Conservation (phyloP, 2,797 vertebrate genomes). For the Gouania willdenowi region DNA sequence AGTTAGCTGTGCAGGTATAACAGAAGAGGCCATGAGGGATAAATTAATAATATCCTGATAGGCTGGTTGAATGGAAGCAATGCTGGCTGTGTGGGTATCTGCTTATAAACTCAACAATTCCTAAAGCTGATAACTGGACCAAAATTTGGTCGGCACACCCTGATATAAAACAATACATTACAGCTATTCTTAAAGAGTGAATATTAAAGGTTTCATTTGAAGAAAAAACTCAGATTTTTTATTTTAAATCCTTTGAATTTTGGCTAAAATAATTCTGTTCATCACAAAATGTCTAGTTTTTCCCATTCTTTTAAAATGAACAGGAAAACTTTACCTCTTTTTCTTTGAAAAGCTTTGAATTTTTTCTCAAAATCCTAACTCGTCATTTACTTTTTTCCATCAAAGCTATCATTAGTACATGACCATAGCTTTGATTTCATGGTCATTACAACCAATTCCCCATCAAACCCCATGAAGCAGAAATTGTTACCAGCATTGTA, state of each 20-base stretch:
- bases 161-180: background rate
- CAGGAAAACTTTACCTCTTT: constrained; percentile 23
- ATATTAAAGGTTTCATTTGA: background rate
- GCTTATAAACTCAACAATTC: background rate
- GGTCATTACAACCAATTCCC: constrained; percentile 12
- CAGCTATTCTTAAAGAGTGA: too few relatives aligned
- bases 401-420: constrained; percentile 7
- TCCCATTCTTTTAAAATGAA: constrained; percentile 10
- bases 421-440: constrained; percentile 1
- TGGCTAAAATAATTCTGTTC: too few relatives aligned
- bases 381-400: too few relatives aligned
- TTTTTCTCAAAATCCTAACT: background rate
- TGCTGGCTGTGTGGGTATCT: constrained; percentile 8
- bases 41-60: constrained; percentile 34
- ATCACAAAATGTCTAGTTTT: too few relatives aligned
- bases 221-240: background rate
- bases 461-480: constrained; percentile 30
- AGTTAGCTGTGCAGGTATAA: constrained; percentile 32
- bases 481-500: constrained; percentile 29
- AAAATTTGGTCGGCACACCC: background rate
- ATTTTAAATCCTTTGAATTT: too few relatives aligned
- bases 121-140: too few relatives aligned
- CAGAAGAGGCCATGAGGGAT: constrained; percentile 15
- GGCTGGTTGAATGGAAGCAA: constrained; percentile 21
- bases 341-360: constrained; percentile 9